Percentiles rank a stretch among this genome's conserved stretches.
Evolutionary conservation across 2,888 invertebrate species (phyloP).

Genomic region (Polyploca ridens): DNA sequence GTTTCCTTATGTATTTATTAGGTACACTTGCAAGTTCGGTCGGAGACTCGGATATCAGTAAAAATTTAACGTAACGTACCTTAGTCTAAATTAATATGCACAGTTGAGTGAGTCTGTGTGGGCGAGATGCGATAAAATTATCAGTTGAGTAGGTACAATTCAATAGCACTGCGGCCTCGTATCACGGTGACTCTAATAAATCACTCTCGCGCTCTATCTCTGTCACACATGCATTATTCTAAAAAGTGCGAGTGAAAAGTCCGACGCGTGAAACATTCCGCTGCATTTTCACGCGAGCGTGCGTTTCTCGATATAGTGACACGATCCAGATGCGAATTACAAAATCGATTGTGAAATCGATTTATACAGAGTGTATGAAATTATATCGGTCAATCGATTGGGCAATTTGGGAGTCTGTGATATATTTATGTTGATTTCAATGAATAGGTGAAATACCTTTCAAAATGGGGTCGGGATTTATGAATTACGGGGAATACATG

Average conservation of each 20-base stretch:
- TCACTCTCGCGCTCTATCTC: slow-evolving; percentile 8
- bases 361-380: slow-evolving; percentile 39
- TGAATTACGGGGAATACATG: background rate
- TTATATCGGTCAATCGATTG: slow-evolving; percentile 41
- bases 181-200: slow-evolving; percentile 7
- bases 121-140: slow-evolving; percentile 12
- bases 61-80: background rate
- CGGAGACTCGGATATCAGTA: too few relatives aligned
- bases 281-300: slow-evolving; percentile 18
- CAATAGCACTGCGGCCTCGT: slow-evolving; percentile 6
- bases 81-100: background rate
- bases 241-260: background rate
- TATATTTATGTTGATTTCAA: slow-evolving; percentile 38
- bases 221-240: background rate
- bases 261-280: slow-evolving; percentile 9
- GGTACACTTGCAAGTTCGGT: too few relatives aligned
- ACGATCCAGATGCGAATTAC: slow-evolving; percentile 40
- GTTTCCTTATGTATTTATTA: too few relatives aligned
- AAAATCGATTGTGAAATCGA: slow-evolving; percentile 44
- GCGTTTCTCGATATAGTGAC: slow-evolving; percentile 33
- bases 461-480: too few relatives aligned
- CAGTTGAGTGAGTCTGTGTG: background rate
- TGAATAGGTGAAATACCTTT: slow-evolving; percentile 14
- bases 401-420: slow-evolving; percentile 32
- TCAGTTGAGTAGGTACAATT: slow-evolving; percentile 9